These are phyloP conservation scores for Rhinichthys osculus DNA, from an alignment of 2,797 vertebrate genomes.

Conservation along the genomic window DNA sequence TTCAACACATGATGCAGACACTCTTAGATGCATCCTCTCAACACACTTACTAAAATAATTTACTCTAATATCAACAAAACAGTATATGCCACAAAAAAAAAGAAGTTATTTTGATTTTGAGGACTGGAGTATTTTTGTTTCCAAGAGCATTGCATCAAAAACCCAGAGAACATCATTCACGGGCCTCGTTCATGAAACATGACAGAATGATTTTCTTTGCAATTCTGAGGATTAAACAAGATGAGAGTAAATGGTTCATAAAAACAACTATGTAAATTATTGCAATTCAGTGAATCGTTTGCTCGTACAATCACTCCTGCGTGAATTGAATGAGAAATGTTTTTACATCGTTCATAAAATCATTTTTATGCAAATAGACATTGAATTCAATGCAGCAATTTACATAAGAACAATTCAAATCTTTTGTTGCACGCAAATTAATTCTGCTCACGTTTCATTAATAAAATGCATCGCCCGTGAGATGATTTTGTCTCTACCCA, in stretches of 20 bases:
- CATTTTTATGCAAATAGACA: not conserved
- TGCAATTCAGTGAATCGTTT: not conserved
- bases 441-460: not conserved
- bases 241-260: not conserved
- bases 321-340: not conserved
- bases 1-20: constrained; percentile 19
- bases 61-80: constrained; percentile 32
- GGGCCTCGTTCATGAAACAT: not conserved
- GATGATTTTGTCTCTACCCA: not conserved
- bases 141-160: not conserved
- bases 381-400: not conserved
- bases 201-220: not conserved
- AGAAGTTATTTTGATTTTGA: not conserved
- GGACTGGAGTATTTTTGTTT: not conserved
- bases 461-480: not conserved
- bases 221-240: not conserved
- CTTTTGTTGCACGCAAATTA: not conserved
- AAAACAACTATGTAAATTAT: not conserved
- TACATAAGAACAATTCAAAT: not conserved
- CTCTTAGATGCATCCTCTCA: constrained; percentile 8
- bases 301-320: not conserved
- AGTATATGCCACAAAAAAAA: not conserved
- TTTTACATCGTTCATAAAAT: not conserved
- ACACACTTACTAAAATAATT: constrained; percentile 34
- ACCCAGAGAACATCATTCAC: not conserved